These are phyloP conservation scores for Datnioides undecimradiatus DNA, from an alignment of 2,113 vertebrate species.

Conservation along the genomic window DNA sequence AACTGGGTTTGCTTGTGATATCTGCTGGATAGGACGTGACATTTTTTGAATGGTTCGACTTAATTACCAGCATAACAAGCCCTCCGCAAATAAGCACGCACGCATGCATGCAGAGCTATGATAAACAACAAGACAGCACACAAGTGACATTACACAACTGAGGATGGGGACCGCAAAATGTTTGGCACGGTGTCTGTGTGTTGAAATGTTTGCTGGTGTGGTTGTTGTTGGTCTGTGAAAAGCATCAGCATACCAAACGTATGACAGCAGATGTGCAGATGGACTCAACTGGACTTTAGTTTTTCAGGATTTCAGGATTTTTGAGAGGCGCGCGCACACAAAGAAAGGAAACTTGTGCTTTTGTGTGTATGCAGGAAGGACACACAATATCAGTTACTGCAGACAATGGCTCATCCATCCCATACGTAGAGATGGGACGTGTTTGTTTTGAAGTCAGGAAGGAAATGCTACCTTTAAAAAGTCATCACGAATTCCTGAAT, in stretches of 20 bases:
- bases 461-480: background rate
- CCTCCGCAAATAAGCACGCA: background rate
- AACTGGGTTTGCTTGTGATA: background rate
- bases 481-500: background rate
- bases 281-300: constrained; percentile 3
- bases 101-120: too few species aligned
- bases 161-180: constrained; percentile 22
- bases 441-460: background rate
- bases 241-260: constrained; percentile 8
- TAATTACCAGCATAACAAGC: constrained; percentile 34
- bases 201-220: constrained; percentile 51
- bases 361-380: constrained; percentile 43
- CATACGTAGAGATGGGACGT: background rate
- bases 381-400: constrained; percentile 35
- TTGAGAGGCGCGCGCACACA: too few species aligned
- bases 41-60: too few species aligned
- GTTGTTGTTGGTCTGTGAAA: constrained; percentile 17
- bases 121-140: constrained; percentile 16
- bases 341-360: constrained; percentile 31
- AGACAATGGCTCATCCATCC: constrained; percentile 48
- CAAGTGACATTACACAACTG: constrained; percentile 46
- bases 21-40: too few species aligned
- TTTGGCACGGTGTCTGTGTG: constrained; percentile 29
- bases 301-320: too few species aligned
- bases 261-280: constrained; percentile 15